Evolutionary conservation across 2,113 vertebrate species (phyloP), one percentile per base, ranked within the genome.

Genomic region (Reinhardtius hippoglossoides): DNA sequence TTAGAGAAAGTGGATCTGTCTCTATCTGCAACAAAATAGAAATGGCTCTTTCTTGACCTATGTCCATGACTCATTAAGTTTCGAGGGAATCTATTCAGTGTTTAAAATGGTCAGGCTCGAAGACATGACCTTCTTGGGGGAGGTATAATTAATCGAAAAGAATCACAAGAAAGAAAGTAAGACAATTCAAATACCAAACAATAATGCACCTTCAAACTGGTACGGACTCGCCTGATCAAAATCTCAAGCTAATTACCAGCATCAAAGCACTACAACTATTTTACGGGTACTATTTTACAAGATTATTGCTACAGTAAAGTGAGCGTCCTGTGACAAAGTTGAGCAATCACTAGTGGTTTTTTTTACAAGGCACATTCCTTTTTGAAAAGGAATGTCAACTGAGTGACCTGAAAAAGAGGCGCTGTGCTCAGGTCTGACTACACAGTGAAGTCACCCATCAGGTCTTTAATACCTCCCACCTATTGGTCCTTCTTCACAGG

Each of bases 311-410:
- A 61, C 58, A 73, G 65, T 78, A 44, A 80, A 80, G 31, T 6
- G 6, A 31, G 6, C 6, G 6, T 31, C 31, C 27, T 74, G 57
- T 64, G 57, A 74, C 70, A 60, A 44, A 52, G 37, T 26, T 35
- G 42, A 60, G 62, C 35, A 81, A 87, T 78, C 71, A 73, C 59
- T 74, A 40, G 70, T 66, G 40, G 40, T 13, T 54, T 78, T 67
- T 18, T 88, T 85, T 83, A 79, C 62, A 65, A 69, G 76, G 31
- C 68, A 35, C 81, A 81, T 82, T 82, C 67, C 67, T 62, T 21
- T 42, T 62, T 35, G 15, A 3, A 6, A 35, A 62, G 21, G 67
- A 71, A 64, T 62, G 72, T 67, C 68, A 78, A 71, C 67, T 9
- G 14, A 76, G 18, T 78, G 77, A 69, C 87, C 78, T 84, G 18